phyloP scores from a whole-genome alignment of 2,113 vertebrate genomes.

The Dendrocopos noguchii region DNA sequence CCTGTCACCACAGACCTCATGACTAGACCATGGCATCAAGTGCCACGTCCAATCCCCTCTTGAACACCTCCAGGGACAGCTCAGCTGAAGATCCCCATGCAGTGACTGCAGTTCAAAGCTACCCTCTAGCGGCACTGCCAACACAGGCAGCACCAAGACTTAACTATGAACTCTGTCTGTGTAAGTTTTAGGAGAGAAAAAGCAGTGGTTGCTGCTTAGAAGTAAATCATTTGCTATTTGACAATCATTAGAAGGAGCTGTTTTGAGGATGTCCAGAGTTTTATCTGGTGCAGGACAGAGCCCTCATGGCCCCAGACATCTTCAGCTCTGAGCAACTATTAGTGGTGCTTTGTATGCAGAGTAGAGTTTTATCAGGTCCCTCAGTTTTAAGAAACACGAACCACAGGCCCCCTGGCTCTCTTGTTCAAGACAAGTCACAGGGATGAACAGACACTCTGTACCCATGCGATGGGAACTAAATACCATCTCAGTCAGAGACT shows the following conservation, averaged over 20 bases:
- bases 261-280: neutral
- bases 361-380: neutral
- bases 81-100: accelerated
- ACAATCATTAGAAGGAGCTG: neutral
- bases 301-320: neutral
- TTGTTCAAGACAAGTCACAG: neutral
- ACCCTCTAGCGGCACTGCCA: neutral
- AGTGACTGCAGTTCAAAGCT: neutral
- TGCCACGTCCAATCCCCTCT: too few relatives aligned
- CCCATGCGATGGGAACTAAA: neutral
- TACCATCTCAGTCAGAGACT: neutral
- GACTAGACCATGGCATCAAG: too few relatives aligned
- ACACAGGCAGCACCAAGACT: neutral
- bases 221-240: neutral
- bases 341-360: neutral
- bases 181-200: neutral
- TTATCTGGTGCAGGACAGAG: accelerated
- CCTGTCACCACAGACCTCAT: too few relatives aligned
- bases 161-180: neutral
- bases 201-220: neutral
- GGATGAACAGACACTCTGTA: neutral
- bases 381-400: neutral
- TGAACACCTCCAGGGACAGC: too few relatives aligned
- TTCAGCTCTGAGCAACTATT: neutral
- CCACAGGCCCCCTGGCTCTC: neutral